phyloP scores from a whole-genome alignment of 2,888 invertebrate species.

The Chalcis sispes region DNA sequence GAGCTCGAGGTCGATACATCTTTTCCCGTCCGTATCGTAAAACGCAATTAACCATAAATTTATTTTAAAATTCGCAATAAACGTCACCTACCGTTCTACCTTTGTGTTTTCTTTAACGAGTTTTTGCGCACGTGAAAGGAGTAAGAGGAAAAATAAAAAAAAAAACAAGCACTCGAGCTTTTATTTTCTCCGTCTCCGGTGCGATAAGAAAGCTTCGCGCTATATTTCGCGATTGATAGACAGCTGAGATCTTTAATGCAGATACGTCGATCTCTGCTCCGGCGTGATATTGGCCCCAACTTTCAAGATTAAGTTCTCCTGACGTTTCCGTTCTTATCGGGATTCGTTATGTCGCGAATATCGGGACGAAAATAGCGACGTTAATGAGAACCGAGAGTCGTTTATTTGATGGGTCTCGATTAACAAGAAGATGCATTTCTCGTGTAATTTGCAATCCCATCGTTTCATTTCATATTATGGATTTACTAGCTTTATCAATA shows the following conservation, averaged over 20 bases:
- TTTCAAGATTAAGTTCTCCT: conserved; percentile 53
- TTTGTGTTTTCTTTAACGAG: conserved; percentile 35
- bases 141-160: neutral
- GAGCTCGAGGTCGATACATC: no score
- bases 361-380: no score
- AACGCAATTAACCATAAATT: conserved; percentile 9
- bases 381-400: no score
- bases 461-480: no score
- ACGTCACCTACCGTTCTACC: conserved; percentile 16
- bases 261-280: conserved; percentile 54
- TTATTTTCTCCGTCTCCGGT: conserved; percentile 25
- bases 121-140: conserved; percentile 19
- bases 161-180: neutral
- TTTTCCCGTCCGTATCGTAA: no score
- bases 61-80: neutral
- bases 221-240: conserved; percentile 54
- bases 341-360: no score
- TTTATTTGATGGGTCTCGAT: no score
- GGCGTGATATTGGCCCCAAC: conserved; percentile 38
- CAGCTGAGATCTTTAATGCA: conserved; percentile 48
- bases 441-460: no score
- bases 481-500: no score
- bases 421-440: no score
- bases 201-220: neutral
- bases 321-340: no score